These are phyloP conservation scores for Hafferia zeledoni DNA, from an alignment of 2,797 vertebrate species.

Conservation along the genomic window DNA sequence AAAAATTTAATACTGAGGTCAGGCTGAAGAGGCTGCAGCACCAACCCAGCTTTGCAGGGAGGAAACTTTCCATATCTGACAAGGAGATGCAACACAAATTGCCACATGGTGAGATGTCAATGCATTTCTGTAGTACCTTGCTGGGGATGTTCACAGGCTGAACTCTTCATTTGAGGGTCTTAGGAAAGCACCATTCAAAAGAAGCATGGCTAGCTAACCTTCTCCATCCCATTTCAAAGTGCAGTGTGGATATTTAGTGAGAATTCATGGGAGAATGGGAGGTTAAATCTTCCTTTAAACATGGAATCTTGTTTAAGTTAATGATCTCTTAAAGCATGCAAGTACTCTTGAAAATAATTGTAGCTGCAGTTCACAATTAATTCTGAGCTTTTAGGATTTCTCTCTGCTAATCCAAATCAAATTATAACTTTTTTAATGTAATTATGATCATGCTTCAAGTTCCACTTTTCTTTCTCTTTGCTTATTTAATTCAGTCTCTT, in stretches of 20 bases:
- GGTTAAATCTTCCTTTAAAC: constrained; percentile 46
- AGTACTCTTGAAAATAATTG: constrained; percentile 55
- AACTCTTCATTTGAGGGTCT: constrained; percentile 18
- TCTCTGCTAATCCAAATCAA: constrained; percentile 39
- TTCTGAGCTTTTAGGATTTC: constrained; percentile 30
- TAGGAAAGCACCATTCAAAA: neutral
- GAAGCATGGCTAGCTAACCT: constrained; percentile 22
- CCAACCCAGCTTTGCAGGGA: neutral
- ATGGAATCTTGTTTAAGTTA: constrained; percentile 43
- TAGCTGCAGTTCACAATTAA: constrained; percentile 13
- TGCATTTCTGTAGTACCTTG: neutral
- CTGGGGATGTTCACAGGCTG: neutral
- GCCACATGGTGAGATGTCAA: neutral
- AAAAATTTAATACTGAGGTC: neutral
- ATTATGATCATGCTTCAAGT: constrained; percentile 1
- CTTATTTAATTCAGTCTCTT: constrained; percentile 1
- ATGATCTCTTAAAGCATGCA: constrained; percentile 43
- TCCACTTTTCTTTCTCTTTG: neutral
- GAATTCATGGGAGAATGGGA: neutral
- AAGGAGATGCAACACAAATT: neutral
- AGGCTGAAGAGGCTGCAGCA: neutral
- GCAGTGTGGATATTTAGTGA: neutral
- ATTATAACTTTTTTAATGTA: constrained; percentile 27
- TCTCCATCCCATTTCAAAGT: constrained; percentile 37
- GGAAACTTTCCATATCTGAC: neutral